A percentile compares a stretch with the other conserved stretches of the same genome.
Evolutionary conservation across 2,797 vertebrate species (phyloP).

Genomic region (Thamnophis elegans): DNA sequence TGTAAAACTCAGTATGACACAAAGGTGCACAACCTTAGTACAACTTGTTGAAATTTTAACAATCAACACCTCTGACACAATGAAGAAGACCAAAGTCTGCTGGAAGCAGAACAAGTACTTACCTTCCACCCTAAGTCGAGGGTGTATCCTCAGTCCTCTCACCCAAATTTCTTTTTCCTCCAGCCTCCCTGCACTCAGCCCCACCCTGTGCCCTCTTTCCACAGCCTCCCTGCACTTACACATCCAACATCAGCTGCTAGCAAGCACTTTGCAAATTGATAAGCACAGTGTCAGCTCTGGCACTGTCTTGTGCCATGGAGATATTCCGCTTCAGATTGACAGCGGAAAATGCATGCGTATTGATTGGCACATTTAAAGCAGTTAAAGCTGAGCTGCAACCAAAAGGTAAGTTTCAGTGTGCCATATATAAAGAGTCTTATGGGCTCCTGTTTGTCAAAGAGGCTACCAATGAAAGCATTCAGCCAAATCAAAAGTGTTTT

Average conservation of each 20-base stretch:
- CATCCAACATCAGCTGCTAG: conserved; percentile 16
- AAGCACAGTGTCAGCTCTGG: conserved; percentile 22
- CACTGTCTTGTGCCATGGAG: conserved; percentile 18
- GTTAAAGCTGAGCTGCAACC: conserved; percentile 18
- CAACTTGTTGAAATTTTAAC: neutral
- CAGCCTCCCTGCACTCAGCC: neutral
- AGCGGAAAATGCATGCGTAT: conserved; percentile 26
- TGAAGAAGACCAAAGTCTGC: neutral
- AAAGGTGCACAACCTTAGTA: neutral
- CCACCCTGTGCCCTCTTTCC: neutral
- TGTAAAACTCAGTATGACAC: neutral
- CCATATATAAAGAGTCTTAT: no score
- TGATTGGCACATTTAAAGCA: conserved; percentile 9
- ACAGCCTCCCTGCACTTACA: neutral
- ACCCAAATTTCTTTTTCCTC: neutral
- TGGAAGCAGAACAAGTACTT: neutral
- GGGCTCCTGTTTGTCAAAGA: conserved; percentile 22
- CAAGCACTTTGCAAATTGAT: neutral
- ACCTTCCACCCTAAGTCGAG: neutral
- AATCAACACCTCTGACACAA: neutral
- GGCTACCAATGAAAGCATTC: conserved; percentile 27
- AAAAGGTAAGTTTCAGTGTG: conserved; percentile 25
- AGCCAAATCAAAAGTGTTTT: conserved; percentile 26
- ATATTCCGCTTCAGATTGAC: conserved; percentile 17
- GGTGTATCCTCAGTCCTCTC: neutral